These are phyloP conservation scores for Torymus tubicola DNA, from an alignment of 2,888 invertebrate genomes.

Conservation along the genomic window DNA sequence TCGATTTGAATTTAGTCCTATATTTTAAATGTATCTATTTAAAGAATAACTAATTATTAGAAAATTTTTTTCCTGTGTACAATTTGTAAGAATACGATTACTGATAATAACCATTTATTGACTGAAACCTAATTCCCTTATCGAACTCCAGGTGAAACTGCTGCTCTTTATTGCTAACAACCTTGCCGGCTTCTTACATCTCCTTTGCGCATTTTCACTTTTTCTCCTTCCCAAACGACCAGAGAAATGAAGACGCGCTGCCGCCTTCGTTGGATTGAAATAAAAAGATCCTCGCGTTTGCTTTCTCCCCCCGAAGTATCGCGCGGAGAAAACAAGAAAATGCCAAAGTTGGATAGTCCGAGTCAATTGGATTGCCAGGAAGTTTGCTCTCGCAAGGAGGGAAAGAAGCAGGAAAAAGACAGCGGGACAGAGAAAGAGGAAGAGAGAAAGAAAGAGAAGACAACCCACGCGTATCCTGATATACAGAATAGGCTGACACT, in stretches of 20 bases:
- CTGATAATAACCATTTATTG: too few relatives aligned
- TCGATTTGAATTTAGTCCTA: too few relatives aligned
- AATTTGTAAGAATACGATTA: too few relatives aligned
- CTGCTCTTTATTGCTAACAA: too few relatives aligned
- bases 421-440: neutral
- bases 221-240: constrained; percentile 3
- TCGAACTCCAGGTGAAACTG: too few relatives aligned
- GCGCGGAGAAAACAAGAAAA: constrained; percentile 39
- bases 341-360: constrained; percentile 51
- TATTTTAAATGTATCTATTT: too few relatives aligned
- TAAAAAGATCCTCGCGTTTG: constrained; percentile 10
- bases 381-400: constrained; percentile 52
- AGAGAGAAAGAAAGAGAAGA: constrained; percentile 11
- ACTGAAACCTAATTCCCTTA: too few relatives aligned
- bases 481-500: constrained; percentile 17
- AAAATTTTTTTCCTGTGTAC: too few relatives aligned
- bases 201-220: constrained; percentile 2
- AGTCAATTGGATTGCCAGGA: constrained; percentile 61
- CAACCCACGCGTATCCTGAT: neutral
- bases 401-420: neutral
- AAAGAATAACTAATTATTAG: too few relatives aligned
- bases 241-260: constrained; percentile 10
- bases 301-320: constrained; percentile 16
- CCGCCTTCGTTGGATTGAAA: constrained; percentile 12
- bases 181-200: too few relatives aligned